Base-by-base conservation (phyloP, 2,797 vertebrate genomes). In the Meda fulgida region DNA sequence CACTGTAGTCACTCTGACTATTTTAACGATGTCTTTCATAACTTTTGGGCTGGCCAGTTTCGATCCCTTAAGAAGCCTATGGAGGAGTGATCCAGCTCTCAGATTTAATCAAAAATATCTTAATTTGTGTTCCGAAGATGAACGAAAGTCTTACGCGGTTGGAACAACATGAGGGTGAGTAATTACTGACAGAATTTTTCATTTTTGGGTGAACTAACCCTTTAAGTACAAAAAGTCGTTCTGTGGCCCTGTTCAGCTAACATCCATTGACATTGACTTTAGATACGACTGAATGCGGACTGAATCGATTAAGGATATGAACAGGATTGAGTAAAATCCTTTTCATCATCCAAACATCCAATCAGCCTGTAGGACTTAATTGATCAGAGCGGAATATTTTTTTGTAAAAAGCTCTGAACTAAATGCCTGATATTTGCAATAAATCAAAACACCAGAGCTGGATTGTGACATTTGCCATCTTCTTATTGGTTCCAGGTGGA, bases 401-500 rank as follows among this genome's bases (percentile, higher is more conserved):
- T 38, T 46, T 34, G 38, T 31, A 1, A 60, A 43, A 36, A 71
- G 6, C 13, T 29, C 6, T 63, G 14, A 63, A 16, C 26, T 63
- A 29, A 65, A 38, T 29, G 31, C 55, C 48, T 66, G 19, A 53
- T 34, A 51, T 51, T 11, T 53, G 10, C 23, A 34, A 53, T 55
- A 34, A 34, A 70, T 23, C n/a, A 31, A 66, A 29, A 23, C 58
- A 31, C 16, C 70, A 72, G n/a, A 9, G 40, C n/a, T 19, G n/a
- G 34, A 43, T 6, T 60, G 4, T 71, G n/a, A 81, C 80, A n/a
- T 73, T 82, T 75, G 9, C 14, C 7, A 1, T 55, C 23, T 77
- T 79, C 31, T 87, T 53, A 84, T 81, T 60, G n/a, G 51, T 84
- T 85, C 36, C 92, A 99, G 98, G 98, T 99, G 91, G 98, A 99